Evolutionary conservation across 2,113 vertebrate species (phyloP).

Genomic region (Xyrauchen texanus): DNA sequence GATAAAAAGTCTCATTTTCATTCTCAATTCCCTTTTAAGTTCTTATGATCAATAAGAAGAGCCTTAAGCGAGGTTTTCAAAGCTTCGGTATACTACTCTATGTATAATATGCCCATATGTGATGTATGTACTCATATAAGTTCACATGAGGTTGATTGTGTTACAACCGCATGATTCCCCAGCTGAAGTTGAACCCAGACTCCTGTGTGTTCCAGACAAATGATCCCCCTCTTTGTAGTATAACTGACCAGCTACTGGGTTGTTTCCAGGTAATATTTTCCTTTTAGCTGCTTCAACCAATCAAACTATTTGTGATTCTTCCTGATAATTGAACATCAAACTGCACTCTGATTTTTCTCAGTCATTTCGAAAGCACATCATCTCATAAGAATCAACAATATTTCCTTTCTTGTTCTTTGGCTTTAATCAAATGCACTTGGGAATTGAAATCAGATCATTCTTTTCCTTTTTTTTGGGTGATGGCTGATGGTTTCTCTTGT

Average conservation of each 20-base stretch:
- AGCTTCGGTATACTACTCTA: too few species aligned
- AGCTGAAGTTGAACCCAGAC: constrained; percentile 58
- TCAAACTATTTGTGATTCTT: constrained; percentile 62
- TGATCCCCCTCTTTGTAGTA: constrained; percentile 74
- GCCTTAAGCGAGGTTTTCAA: too few species aligned
- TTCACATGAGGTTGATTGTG: constrained; percentile 28
- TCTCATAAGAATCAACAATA: background rate
- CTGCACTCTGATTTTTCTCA: constrained; percentile 10
- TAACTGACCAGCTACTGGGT: constrained; percentile 80
- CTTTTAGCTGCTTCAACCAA: constrained; percentile 52
- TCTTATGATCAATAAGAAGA: too few species aligned
- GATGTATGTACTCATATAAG: background rate
- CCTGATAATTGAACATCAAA: constrained; percentile 54
- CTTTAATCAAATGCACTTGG: constrained; percentile 43
- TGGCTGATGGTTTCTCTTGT: constrained; percentile 7
- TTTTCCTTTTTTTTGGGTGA: background rate
- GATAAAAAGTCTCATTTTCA: too few species aligned
- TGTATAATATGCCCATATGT: too few species aligned
- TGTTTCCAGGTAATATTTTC: constrained; percentile 77
- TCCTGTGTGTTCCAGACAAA: constrained; percentile 78
- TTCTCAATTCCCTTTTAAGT: too few species aligned
- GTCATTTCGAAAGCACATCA: constrained; percentile 56
- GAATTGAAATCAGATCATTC: background rate
- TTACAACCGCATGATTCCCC: constrained; percentile 56
- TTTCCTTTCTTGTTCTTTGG: constrained; percentile 44